Evolutionary conservation across 2,113 vertebrate species (phyloP).

Genomic region (Hippolais icterina): DNA sequence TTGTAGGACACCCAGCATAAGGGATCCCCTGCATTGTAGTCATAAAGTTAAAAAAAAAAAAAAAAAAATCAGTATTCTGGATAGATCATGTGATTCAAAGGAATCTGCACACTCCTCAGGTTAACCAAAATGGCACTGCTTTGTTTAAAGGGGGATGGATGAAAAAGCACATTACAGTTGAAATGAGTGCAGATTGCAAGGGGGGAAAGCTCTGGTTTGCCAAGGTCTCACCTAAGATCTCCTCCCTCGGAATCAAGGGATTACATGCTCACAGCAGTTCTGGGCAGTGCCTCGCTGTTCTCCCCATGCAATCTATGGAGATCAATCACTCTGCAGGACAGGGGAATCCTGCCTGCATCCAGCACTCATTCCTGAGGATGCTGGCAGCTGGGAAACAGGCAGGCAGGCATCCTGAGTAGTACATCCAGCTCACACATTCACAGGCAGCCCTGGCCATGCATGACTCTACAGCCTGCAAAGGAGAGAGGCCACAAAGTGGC

Average conservation of each 20-base stretch:
- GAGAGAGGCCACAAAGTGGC: neutral
- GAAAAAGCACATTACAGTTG: neutral
- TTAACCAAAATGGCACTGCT: neutral
- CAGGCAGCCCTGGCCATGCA: neutral
- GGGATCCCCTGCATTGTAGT: neutral
- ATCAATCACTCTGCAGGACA: neutral
- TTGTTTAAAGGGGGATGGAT: neutral
- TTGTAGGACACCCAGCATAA: neutral
- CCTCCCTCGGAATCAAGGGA: neutral
- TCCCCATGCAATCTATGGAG: neutral
- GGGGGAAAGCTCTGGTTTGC: neutral
- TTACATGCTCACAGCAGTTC: neutral
- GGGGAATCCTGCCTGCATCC: neutral
- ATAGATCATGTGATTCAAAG: neutral
- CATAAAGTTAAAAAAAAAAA: neutral
- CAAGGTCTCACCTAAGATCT: neutral
- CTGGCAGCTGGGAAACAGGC: no score
- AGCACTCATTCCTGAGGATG: neutral
- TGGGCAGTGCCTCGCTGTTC: rapidly evolving
- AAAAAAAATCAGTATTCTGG: neutral
- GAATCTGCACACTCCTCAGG: rapidly evolving
- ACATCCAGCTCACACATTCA: neutral
- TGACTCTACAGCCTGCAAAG: rapidly evolving
- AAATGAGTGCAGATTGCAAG: rapidly evolving
- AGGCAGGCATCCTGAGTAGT: neutral